Percentiles rank a stretch among this genome's conserved stretches.
Evolutionary conservation across 2,113 vertebrate species (phyloP).

Genomic region (Syrrhaptes paradoxus): DNA sequence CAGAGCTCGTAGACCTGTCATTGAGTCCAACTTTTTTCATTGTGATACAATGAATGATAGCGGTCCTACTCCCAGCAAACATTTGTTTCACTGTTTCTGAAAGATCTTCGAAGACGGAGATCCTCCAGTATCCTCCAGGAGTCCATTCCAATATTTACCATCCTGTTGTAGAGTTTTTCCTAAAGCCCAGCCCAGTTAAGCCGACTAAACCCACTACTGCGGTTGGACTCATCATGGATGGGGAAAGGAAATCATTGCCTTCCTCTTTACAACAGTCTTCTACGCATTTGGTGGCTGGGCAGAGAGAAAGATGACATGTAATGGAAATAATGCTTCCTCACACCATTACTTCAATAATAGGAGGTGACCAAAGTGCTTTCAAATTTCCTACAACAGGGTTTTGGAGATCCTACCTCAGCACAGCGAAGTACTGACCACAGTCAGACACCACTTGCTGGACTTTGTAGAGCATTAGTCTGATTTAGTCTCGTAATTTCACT

Average conservation of each 20-base stretch:
- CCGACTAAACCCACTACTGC: not conserved
- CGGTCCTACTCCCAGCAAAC: not conserved
- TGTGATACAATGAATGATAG: fast-evolving
- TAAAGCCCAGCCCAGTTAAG: not conserved
- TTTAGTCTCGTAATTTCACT: not conserved
- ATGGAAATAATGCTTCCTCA: not conserved
- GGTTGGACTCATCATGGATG: not conserved
- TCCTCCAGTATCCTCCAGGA: not conserved
- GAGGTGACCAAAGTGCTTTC: not conserved
- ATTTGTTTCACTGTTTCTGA: not conserved
- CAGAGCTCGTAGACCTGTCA: not conserved
- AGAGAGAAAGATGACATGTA: not conserved
- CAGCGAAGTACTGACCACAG: not conserved
- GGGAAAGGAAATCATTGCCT: not conserved
- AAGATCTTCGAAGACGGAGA: not conserved
- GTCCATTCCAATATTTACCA: not conserved
- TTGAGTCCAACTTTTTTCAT: not conserved
- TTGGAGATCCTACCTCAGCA: not conserved
- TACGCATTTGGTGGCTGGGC: not conserved
- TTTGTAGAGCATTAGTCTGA: not conserved
- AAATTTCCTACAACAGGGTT: not conserved
- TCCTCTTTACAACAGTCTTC: not conserved
- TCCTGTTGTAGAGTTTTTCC: not conserved
- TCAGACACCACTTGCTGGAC: not conserved
- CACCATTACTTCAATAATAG: not conserved